A percentile compares a stretch with the other conserved stretches of the same genome.
phyloP scores from a whole-genome alignment of 2,888 invertebrate genomes.

The Morpho deidamia region DNA sequence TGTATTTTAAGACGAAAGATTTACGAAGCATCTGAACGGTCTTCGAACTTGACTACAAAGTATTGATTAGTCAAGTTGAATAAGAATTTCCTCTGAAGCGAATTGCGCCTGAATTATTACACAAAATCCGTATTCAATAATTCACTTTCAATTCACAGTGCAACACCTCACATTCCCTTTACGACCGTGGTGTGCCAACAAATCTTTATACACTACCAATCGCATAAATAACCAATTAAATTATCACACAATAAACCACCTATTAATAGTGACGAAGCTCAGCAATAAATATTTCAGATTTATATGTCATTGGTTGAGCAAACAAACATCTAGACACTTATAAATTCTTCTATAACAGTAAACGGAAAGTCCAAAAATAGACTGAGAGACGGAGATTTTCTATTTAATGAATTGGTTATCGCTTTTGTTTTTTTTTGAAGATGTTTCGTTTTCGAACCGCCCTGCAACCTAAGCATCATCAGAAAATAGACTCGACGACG shows the following conservation, averaged over 20 bases:
- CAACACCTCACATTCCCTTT: constrained; percentile 3
- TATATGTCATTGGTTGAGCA: constrained; percentile 3
- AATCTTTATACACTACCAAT: neutral
- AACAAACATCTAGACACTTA: constrained; percentile 4
- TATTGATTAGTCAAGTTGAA: neutral
- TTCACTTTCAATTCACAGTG: constrained; percentile 8
- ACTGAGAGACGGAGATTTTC: neutral
- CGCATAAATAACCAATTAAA: constrained; percentile 17
- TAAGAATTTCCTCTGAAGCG: neutral
- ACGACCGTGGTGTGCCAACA: neutral
- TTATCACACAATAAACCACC: constrained; percentile 15
- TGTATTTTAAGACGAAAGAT: too few relatives aligned
- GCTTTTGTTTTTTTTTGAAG: too few relatives aligned
- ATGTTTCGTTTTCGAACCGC: too few relatives aligned
- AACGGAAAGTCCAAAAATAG: neutral
- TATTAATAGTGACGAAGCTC: constrained; percentile 9
- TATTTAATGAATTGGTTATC: neutral
- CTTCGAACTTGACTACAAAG: neutral
- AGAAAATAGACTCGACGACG: too few relatives aligned
- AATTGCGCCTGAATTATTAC: neutral
- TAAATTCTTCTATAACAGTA: constrained; percentile 7
- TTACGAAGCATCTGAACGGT: too few relatives aligned
- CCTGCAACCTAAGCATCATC: too few relatives aligned
- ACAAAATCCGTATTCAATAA: neutral
- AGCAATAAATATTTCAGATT: constrained; percentile 14